Conservation (phyloP, 2,797 vertebrate genomes). For the Balearica regulorum region DNA sequence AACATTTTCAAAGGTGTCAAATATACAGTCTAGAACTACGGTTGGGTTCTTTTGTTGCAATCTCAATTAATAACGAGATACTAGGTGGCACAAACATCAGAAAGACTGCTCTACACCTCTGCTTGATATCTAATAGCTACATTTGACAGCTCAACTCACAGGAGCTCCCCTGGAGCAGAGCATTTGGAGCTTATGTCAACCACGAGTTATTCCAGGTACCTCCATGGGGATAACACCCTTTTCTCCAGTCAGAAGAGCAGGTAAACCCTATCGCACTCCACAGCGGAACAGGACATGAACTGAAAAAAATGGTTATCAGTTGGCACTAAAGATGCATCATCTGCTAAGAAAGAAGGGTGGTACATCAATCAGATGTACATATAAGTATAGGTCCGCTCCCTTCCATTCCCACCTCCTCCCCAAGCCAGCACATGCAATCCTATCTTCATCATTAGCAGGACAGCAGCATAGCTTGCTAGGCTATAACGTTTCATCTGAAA, state of each 20-base stretch:
- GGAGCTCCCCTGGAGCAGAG: not conserved
- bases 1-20: not conserved
- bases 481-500: not conserved
- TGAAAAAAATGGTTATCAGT: not conserved
- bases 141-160: not conserved
- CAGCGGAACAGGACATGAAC: not conserved
- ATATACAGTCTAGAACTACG: not conserved
- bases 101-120: not conserved
- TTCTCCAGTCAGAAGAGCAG: not conserved
- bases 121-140: not conserved
- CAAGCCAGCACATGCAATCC: not conserved
- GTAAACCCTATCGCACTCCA: not conserved
- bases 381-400: not conserved
- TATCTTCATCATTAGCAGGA: not conserved
- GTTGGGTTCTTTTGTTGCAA: not conserved
- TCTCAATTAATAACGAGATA: not conserved
- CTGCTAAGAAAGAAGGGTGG: not conserved
- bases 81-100: not conserved
- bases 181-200: not conserved
- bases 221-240: not conserved
- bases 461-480: not conserved
- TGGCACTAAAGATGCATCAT: not conserved
- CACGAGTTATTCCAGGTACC: not conserved
- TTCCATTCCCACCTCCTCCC: not conserved
- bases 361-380: not conserved